Conservation (phyloP, 2,113 vertebrate genomes). For the Peromyscus leucopus region DNA sequence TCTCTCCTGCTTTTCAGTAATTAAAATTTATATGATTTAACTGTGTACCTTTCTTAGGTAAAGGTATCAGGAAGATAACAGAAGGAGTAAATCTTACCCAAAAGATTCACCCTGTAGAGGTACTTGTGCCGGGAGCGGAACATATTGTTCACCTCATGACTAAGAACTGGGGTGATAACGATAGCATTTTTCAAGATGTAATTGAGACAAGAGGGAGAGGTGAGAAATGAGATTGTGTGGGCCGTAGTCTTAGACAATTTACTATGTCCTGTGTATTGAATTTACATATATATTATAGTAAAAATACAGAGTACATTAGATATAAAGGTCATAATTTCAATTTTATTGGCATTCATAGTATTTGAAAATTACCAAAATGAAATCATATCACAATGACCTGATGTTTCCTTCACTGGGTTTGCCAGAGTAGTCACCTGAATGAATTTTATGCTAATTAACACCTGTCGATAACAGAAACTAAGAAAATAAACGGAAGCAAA, state of each 20-base stretch:
- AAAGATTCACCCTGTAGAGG: slow-evolving; percentile 92
- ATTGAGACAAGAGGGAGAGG: slow-evolving; percentile 94
- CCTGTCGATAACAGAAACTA: slow-evolving; percentile 31
- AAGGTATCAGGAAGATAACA: slow-evolving; percentile 91
- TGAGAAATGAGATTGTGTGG: slow-evolving; percentile 87
- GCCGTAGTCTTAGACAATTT: slow-evolving; percentile 41
- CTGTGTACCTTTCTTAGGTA: slow-evolving; percentile 92
- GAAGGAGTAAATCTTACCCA: slow-evolving; percentile 92
- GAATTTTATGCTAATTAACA: slow-evolving; percentile 44
- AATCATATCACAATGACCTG: background rate
- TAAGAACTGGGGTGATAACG: slow-evolving; percentile 93
- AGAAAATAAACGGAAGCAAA: background rate
- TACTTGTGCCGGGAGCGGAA: slow-evolving; percentile 91
- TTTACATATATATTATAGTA: background rate
- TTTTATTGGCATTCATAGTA: background rate
- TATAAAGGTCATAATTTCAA: background rate
- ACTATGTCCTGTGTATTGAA: background rate
- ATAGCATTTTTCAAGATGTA: slow-evolving; percentile 97
- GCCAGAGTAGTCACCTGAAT: background rate
- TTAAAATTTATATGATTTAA: slow-evolving; percentile 78
- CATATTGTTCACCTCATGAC: slow-evolving; percentile 93
- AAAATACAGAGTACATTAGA: background rate
- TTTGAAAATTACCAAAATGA: background rate
- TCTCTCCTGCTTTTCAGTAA: slow-evolving; percentile 31
- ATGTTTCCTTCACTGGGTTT: background rate